Evolutionary conservation across 2,113 vertebrate genomes (phyloP).

Genomic region (Suncus etruscus): DNA sequence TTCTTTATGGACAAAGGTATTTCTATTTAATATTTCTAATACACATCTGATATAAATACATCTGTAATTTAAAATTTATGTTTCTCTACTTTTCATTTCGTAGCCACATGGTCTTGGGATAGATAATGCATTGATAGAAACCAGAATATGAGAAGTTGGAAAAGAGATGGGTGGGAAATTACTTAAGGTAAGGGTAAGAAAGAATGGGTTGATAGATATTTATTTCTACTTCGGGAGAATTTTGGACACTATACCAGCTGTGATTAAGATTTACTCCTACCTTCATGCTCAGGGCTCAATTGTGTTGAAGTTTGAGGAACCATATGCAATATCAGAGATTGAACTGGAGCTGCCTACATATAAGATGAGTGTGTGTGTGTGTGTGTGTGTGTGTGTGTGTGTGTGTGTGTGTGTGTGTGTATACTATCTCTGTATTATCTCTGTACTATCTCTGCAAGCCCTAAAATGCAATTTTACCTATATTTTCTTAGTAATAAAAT

Average conservation of each 20-base stretch:
- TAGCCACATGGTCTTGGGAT: not conserved
- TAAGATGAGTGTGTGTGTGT: not conserved
- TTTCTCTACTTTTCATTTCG: not conserved
- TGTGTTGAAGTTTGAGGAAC: too few relatives aligned
- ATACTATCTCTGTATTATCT: too few relatives aligned
- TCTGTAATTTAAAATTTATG: not conserved
- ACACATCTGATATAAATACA: not conserved
- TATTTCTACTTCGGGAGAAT: too few relatives aligned
- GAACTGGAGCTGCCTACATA: too few relatives aligned
- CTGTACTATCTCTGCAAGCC: too few relatives aligned
- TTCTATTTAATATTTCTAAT: not conserved
- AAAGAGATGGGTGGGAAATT: not conserved
- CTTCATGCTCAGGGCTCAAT: too few relatives aligned
- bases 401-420: too few relatives aligned
- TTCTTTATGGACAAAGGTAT: not conserved
- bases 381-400: not conserved
- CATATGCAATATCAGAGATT: too few relatives aligned
- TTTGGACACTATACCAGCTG: too few relatives aligned
- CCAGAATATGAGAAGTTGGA: not conserved
- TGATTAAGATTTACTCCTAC: too few relatives aligned
- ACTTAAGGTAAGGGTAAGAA: not conserved
- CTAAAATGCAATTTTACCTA: not conserved
- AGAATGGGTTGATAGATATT: not conserved
- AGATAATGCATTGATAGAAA: not conserved
- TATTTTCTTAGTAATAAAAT: slow-evolving; percentile 43